Percentiles rank a stretch among this genome's conserved stretches.
Conservation (phyloP, 2,113 vertebrate species). For the Hemibagrus wyckioides region DNA sequence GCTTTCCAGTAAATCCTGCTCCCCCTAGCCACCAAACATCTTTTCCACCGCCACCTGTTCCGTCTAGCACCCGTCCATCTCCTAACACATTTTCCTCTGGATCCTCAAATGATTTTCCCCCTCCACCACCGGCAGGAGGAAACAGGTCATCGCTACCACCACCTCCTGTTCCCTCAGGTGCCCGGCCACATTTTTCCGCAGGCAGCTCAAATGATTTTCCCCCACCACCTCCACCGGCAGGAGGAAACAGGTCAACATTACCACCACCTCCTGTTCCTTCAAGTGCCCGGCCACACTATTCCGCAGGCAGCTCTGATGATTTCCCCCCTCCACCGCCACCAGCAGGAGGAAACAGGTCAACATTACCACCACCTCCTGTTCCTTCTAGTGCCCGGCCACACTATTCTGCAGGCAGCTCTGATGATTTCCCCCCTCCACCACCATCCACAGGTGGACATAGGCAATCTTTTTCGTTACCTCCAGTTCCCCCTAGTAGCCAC, state of each 20-base stretch:
- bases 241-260: slow-evolving; percentile 46
- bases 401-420: slow-evolving; percentile 64
- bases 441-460: slow-evolving; percentile 56
- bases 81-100: slow-evolving; percentile 17
- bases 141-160: slow-evolving; percentile 49
- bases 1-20: slow-evolving; percentile 45
- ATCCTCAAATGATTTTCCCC: slow-evolving; percentile 68
- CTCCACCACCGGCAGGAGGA: slow-evolving; percentile 62
- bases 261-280: slow-evolving; percentile 7
- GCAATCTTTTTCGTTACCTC: slow-evolving; percentile 41
- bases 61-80: slow-evolving; percentile 10
- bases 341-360: slow-evolving; percentile 46
- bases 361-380: slow-evolving; percentile 33
- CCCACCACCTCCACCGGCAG: slow-evolving; percentile 62
- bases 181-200: slow-evolving; percentile 70
- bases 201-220: slow-evolving; percentile 72
- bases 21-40: slow-evolving; percentile 20
- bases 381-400: slow-evolving; percentile 68
- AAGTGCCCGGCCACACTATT: slow-evolving; percentile 60
- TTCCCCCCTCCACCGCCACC: slow-evolving; percentile 72
- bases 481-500: slow-evolving; percentile 61
- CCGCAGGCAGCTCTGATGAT: slow-evolving; percentile 57
- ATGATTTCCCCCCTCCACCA: slow-evolving; percentile 75
- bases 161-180: slow-evolving; percentile 56
- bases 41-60: slow-evolving; percentile 35